Base-by-base conservation (phyloP, 92 coral and sea anemone species). In the Metridium senile region DNA sequence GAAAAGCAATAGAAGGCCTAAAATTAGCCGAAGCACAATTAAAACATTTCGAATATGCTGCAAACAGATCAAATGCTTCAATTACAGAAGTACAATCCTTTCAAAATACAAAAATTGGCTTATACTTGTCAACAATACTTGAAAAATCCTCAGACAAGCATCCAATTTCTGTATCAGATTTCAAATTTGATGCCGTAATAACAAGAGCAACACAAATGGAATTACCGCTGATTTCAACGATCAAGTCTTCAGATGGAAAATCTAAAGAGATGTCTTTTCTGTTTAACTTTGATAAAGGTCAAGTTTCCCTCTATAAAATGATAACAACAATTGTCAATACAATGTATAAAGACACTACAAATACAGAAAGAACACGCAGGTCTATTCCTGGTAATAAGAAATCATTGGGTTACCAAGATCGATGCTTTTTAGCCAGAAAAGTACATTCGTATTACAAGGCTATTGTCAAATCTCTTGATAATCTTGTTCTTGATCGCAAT, bases 381-480 rank as follows among this genome's bases (percentile, higher is more conserved):
- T 72, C 77, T 1, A 54, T 72, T 72, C 51, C 66, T 11, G 77
- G 30, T 16, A 17, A 51, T n/a, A 33, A 72, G 30, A 32, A 72
- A 72, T n/a, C 62, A 54, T 64, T 32, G 2, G 49, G 49, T 39
- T 29, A 74, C 26, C 58, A 59, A 13, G 75, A 68, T 22, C 45
- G 27, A 0, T 78, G 83, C 39, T 29, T 62, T 3, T 22, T 67
- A 3, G 69, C 75, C 26, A 54, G 33, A 57, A 78, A 78, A 26
- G 83, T 64, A 17, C 67, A 58, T 35, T 21, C 9, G 8, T 78
- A 66, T 32, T 68, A 43, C 57, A 67, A 27, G 19, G 75, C 56
- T 1, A 78, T 78, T 33, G 54, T 68, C 0, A 52, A 67, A 20
- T 78, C 83, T 34, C 75, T 78, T 34, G 57, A 70, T 25, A 11